Percentiles rank a stretch among this genome's conserved stretches.
Conservation (phyloP, 1,140 invertebrate genomes). For the Maniola jurtina region DNA sequence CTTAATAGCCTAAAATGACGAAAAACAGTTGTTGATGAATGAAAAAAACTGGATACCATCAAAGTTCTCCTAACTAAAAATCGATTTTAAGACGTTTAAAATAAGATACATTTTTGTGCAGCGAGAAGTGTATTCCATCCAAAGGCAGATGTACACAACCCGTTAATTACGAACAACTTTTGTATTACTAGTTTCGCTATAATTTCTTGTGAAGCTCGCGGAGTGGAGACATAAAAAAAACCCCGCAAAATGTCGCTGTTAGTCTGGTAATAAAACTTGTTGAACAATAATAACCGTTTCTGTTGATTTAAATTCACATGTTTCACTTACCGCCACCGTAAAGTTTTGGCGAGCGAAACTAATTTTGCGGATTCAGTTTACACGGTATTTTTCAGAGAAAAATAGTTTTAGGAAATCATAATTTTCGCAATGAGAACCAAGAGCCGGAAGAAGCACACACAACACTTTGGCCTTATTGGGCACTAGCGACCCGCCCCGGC, state of each 20-base stretch:
- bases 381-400: too few relatives aligned
- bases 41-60: conserved; percentile 37
- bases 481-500: too few relatives aligned
- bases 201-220: conserved; percentile 48
- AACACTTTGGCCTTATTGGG: too few relatives aligned
- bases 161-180: conserved; percentile 58
- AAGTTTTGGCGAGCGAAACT: not conserved
- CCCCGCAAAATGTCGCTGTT: conserved; percentile 39
- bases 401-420: too few relatives aligned
- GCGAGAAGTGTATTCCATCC: not conserved
- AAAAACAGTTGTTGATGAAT: conserved; percentile 46
- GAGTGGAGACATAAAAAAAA: conserved; percentile 50
- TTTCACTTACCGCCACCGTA: conserved; percentile 1
- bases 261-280: conserved; percentile 46
- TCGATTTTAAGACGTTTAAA: not conserved
- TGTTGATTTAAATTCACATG: conserved; percentile 4
- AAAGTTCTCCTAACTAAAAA: not conserved
- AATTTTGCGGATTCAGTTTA: too few relatives aligned
- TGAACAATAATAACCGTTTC: conserved; percentile 27
- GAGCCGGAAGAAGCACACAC: too few relatives aligned
- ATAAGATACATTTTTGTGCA: conserved; percentile 9
- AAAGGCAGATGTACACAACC: conserved; percentile 48
- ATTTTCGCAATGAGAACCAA: too few relatives aligned
- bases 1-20: conserved; percentile 45
- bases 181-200: conserved; percentile 51